These are phyloP conservation scores for Periplaneta americana DNA, from an alignment of 1,140 invertebrate genomes.

Conservation along the genomic window DNA sequence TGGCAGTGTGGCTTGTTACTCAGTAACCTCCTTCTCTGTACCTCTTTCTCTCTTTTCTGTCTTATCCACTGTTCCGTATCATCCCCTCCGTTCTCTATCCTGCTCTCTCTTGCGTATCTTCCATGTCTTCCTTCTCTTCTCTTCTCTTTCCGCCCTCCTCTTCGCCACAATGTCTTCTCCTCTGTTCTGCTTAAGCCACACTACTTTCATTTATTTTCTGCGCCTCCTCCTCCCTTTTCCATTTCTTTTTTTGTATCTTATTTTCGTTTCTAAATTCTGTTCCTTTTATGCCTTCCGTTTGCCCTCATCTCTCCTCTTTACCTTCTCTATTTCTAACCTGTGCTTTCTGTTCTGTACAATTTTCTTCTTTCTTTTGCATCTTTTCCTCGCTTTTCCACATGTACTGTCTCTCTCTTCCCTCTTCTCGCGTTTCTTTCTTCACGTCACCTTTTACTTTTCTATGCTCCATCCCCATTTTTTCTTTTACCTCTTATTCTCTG, in stretches of 20 bases:
- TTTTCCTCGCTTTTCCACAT: neutral
- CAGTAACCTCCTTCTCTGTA: neutral
- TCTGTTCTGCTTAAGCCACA: neutral
- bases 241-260: neutral
- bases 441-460: too few species aligned
- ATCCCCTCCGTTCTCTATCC: neutral
- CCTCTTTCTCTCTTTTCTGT: neutral
- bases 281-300: neutral
- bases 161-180: neutral
- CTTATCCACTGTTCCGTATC: neutral
- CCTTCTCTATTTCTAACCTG: neutral
- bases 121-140: neutral
- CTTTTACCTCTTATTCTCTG: neutral
- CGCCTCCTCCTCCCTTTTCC: neutral
- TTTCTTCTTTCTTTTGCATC: neutral
- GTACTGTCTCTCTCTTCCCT: neutral
- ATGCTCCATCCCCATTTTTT: neutral
- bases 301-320: neutral
- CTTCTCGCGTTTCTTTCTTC: too few species aligned
- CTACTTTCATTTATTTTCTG: neutral
- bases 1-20: neutral
- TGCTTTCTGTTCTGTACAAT: too few species aligned
- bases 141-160: neutral
- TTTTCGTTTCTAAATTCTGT: neutral
- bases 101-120: neutral